A percentile compares a stretch with the other conserved stretches of the same genome.
phyloP scores from a whole-genome alignment of 2,113 vertebrate species.

The Sapayoa aenigma region DNA sequence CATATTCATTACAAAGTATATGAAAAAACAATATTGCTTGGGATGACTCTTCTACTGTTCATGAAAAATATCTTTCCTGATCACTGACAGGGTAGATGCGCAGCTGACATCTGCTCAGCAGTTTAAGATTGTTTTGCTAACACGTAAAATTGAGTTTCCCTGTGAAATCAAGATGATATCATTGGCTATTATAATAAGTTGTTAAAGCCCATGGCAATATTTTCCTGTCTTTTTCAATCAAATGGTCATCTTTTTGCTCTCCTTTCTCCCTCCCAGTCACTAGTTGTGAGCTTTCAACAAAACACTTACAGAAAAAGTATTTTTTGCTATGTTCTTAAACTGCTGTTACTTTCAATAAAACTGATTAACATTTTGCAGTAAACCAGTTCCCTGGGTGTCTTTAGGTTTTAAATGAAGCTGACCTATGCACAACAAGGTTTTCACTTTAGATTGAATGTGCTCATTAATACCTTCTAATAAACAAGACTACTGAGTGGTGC shows the following conservation, averaged over 20 bases:
- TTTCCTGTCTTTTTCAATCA: conserved; percentile 11
- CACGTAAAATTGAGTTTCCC: conserved; percentile 49
- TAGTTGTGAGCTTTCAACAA: background rate
- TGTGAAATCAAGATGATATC: conserved; percentile 46
- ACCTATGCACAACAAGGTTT: conserved; percentile 23
- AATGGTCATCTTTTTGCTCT: conserved; percentile 2
- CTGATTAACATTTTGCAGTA: conserved; percentile 31
- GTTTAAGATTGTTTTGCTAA: conserved; percentile 43
- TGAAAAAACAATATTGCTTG: background rate
- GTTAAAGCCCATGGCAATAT: conserved; percentile 19
- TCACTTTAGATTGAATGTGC: background rate
- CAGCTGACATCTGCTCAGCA: conserved; percentile 62
- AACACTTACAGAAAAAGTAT: background rate
- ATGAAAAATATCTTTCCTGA: conserved; percentile 50
- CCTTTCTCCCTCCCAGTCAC: background rate
- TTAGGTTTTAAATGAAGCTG: conserved; percentile 28
- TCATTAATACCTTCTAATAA: conserved; percentile 32
- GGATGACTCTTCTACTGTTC: background rate
- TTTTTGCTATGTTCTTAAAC: background rate
- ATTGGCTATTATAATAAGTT: conserved; percentile 22
- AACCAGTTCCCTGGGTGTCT: background rate
- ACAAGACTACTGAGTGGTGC: background rate
- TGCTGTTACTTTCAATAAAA: background rate
- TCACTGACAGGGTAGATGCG: conserved; percentile 42
- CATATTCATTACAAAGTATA: background rate